Evolutionary conservation across 2,113 vertebrate species (phyloP).

Genomic region (Callorhinus ursinus): DNA sequence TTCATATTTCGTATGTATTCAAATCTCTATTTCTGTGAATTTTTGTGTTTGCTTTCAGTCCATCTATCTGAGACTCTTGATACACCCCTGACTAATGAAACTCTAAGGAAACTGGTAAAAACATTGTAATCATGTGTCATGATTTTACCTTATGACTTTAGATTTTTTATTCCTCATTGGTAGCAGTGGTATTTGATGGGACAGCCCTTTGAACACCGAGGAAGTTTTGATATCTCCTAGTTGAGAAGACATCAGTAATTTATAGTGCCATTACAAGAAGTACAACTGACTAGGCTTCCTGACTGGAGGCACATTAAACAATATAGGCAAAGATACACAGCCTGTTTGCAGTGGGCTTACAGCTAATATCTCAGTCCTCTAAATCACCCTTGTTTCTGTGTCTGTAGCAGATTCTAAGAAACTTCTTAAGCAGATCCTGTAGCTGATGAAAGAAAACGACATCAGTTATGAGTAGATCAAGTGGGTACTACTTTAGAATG

Average conservation of each 20-base stretch:
- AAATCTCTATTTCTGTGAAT: background rate
- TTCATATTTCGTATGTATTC: background rate
- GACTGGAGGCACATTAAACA: background rate
- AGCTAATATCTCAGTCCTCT: background rate
- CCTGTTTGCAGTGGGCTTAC: background rate
- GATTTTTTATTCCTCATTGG: background rate
- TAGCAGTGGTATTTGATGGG: background rate
- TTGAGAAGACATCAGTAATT: background rate
- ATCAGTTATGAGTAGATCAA: background rate
- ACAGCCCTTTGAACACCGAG: background rate
- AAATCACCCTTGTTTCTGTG: background rate
- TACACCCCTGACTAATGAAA: background rate
- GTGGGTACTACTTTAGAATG: background rate
- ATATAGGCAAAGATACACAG: background rate
- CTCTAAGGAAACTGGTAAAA: background rate
- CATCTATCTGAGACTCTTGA: background rate
- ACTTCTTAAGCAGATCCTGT: background rate
- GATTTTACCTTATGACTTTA: background rate
- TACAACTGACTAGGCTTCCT: background rate
- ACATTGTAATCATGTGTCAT: background rate
- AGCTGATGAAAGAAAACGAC: background rate
- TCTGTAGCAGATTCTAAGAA: background rate
- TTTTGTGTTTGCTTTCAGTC: background rate
- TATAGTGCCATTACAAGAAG: background rate
- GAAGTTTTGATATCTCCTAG: background rate